Evolutionary conservation across 2,888 invertebrate genomes (phyloP).

Genomic region (Leucoma salicis): DNA sequence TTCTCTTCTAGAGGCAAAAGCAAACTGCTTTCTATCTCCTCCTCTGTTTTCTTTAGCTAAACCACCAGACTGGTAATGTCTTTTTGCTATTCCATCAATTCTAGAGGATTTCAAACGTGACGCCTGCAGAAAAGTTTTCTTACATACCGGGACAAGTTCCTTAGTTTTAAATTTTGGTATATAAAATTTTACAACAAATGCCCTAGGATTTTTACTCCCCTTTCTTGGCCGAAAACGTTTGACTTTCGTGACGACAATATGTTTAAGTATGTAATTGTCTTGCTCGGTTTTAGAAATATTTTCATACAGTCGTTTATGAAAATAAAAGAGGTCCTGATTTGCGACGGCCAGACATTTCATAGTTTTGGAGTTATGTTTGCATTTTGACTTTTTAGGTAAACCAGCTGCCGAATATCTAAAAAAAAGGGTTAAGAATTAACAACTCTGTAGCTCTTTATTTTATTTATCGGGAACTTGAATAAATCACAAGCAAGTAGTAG

Average conservation of each 20-base stretch:
- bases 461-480: no score
- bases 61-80: neutral
- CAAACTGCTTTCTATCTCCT: neutral
- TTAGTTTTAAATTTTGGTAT: neutral
- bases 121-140: neutral
- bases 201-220: neutral
- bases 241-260: neutral
- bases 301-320: neutral
- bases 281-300: neutral
- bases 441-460: no score
- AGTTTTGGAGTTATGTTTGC: neutral
- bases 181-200: neutral
- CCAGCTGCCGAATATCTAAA: no score
- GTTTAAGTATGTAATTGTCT: neutral
- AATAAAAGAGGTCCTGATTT: neutral
- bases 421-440: no score
- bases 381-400: neutral
- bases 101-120: neutral
- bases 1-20: neutral
- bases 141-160: conserved; percentile 4
- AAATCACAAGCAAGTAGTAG: no score
- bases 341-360: neutral
- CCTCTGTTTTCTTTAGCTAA: neutral
- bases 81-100: neutral
- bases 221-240: neutral